phyloP scores from a whole-genome alignment of 1,140 invertebrate genomes.

The Solen grandis region DNA sequence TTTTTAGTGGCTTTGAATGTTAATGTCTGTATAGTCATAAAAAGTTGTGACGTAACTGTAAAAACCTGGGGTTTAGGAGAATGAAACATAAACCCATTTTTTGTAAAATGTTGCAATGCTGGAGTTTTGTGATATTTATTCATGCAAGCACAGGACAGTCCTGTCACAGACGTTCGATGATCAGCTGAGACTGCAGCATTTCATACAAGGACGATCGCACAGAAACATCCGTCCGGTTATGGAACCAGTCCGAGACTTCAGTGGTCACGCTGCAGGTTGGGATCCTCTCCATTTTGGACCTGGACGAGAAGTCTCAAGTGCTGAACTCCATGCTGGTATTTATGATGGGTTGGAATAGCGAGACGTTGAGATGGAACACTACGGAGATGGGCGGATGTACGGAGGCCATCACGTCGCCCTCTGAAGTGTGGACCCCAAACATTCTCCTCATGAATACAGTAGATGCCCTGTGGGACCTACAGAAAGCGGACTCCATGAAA shows the following conservation, averaged over 20 bases:
- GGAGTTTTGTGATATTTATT: too few relatives aligned
- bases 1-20: too few relatives aligned
- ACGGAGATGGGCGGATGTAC: neutral
- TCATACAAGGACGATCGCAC: too few relatives aligned
- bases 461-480: neutral
- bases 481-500: neutral
- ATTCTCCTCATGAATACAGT: slow-evolving; percentile 5
- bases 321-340: slow-evolving; percentile 6
- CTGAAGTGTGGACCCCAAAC: slow-evolving; percentile 26
- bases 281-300: neutral
- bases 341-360: slow-evolving; percentile 1
- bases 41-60: too few relatives aligned
- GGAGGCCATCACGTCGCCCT: neutral
- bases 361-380: slow-evolving; percentile 20
- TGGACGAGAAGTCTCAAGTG: slow-evolving; percentile 36
- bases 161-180: too few relatives aligned
- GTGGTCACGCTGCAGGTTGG: neutral
- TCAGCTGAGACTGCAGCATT: too few relatives aligned
- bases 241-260: neutral
- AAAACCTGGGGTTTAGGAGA: too few relatives aligned
- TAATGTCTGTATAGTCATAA: too few relatives aligned
- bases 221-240: neutral
- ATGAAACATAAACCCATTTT: too few relatives aligned
- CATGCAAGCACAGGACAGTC: too few relatives aligned
- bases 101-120: too few relatives aligned